A percentile compares a stretch with the other conserved stretches of the same genome.
phyloP scores from a whole-genome alignment of 2,797 vertebrate species.

The Podarcis siculus region DNA sequence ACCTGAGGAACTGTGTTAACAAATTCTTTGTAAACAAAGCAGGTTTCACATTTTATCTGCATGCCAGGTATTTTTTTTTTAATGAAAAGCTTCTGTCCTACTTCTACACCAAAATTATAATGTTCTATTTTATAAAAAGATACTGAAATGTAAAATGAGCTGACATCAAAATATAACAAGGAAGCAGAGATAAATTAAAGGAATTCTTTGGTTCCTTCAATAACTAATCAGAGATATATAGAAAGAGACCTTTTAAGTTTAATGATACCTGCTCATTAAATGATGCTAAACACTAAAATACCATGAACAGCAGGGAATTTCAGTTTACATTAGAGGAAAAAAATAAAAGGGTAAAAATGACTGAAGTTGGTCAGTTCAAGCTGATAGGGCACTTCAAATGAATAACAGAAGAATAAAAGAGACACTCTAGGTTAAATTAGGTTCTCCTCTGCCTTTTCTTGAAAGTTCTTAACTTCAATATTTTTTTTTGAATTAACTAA shows the following conservation, averaged over 20 bases:
- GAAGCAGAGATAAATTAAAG: constrained; percentile 81
- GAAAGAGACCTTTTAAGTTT: constrained; percentile 87
- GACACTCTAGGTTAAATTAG: constrained; percentile 99
- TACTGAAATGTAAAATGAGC: constrained; percentile 77
- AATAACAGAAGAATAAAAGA: constrained; percentile 89
- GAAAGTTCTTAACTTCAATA: constrained; percentile 91
- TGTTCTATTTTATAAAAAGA: constrained; percentile 78
- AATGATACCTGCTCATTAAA: constrained; percentile 96
- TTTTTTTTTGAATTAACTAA: constrained; percentile 96
- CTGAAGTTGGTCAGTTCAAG: constrained; percentile 99
- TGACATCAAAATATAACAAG: constrained; percentile 82
- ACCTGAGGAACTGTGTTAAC: background rate
- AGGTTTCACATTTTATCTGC: constrained; percentile 47
- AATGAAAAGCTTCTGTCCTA: constrained; percentile 56
- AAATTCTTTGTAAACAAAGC: constrained; percentile 65
- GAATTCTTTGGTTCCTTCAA: constrained; percentile 82
- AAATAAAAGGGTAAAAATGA: constrained; percentile 96
- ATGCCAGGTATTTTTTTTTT: constrained; percentile 41
- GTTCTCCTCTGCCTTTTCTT: constrained; percentile 89
- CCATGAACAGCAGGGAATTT: constrained; percentile 91
- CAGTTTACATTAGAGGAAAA: constrained; percentile 97
- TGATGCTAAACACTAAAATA: constrained; percentile 90
- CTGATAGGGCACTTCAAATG: constrained; percentile 98
- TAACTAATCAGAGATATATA: constrained; percentile 85
- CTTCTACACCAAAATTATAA: constrained; percentile 76